A percentile compares a stretch with the other conserved stretches of the same genome.
These are phyloP conservation scores for Drosophila busckii DNA, from an alignment of 1,140 invertebrate genomes.

Conservation along the genomic window DNA sequence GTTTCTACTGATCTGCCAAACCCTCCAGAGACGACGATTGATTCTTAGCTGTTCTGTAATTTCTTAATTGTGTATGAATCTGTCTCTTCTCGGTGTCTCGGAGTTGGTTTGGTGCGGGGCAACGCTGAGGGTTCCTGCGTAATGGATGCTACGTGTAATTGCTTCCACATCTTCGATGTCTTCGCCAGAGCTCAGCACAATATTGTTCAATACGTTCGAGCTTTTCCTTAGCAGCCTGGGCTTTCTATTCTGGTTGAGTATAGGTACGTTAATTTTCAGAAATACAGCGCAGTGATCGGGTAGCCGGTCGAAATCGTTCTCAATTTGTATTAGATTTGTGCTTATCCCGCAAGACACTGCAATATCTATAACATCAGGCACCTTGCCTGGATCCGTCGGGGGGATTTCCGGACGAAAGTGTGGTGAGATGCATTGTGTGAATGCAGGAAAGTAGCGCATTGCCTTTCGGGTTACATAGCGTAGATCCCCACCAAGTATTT, in stretches of 20 bases:
- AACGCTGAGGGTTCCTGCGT: too few relatives aligned
- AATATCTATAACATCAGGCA: constrained; percentile 5
- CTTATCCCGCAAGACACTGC: background rate
- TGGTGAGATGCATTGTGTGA: background rate
- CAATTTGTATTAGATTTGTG: background rate
- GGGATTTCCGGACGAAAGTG: constrained; percentile 1
- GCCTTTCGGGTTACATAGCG: constrained; percentile 1
- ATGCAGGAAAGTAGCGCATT: background rate
- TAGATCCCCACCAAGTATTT: too few relatives aligned
- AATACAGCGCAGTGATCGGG: background rate
- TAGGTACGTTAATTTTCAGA: background rate
- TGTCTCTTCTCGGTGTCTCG: too few relatives aligned
- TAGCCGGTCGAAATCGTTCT: background rate
- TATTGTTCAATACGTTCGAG: background rate
- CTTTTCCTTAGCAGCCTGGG: background rate
- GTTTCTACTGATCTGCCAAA: background rate
- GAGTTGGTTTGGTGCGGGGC: too few relatives aligned
- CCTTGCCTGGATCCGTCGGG: constrained; percentile 5
- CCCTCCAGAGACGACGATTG: too few relatives aligned
- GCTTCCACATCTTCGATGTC: background rate
- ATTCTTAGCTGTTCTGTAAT: too few relatives aligned
- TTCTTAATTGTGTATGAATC: too few relatives aligned
- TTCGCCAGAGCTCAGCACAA: background rate
- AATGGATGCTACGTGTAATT: too few relatives aligned
- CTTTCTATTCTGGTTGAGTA: background rate